Base-by-base conservation (phyloP, 2,797 vertebrate species). In the Sebastes cheni region DNA sequence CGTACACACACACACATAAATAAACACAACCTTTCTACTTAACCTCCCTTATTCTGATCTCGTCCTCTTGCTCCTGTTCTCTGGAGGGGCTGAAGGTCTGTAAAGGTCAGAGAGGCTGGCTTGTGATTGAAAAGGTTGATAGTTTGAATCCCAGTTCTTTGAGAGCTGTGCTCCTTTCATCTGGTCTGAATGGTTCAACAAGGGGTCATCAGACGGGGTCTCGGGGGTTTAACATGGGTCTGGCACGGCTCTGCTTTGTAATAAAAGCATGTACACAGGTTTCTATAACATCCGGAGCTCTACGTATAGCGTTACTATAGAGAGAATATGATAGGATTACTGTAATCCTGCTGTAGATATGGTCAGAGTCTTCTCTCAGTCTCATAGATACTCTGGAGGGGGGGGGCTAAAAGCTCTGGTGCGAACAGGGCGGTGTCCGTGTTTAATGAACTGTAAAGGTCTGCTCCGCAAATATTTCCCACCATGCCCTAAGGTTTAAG, bases 281-380 rank as follows among this genome's bases (percentile, higher is more conserved):
- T 61, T 68, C 70, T 62, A 16, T 76, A 75, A 77, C 16, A 73
- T 60, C 34, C 13, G 42, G 55, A 32, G 29, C 60, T 72, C 72
- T 67, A 62, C 76, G 10, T 60, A 8, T 56, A 54, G 54, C 66
- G 75, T 81, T 34, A 60, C 76, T 80, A 69, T 77, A 80, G 54
- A 39, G 36, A 84, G 84, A 84, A n/a, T 75, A 64, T 72, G 30
- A 68, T 65, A 39, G 74, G 80, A 91, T 86, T 89, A 89, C 69
- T 72, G 10, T 85, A 85, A 91, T 88, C 85, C 76, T 59, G 58
- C 39, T 2, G 20, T 69, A 65, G 78, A 81, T 79, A 75, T 60
- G 12, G 32, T 69, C 52, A 67, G 23, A 74, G 58, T 79, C 69
- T 29, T 61, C 27, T 75, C 55, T 80, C 66, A 10, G 23, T 14